Conservation (phyloP, 2,113 vertebrate genomes). For the Dasyprocta punctata region DNA sequence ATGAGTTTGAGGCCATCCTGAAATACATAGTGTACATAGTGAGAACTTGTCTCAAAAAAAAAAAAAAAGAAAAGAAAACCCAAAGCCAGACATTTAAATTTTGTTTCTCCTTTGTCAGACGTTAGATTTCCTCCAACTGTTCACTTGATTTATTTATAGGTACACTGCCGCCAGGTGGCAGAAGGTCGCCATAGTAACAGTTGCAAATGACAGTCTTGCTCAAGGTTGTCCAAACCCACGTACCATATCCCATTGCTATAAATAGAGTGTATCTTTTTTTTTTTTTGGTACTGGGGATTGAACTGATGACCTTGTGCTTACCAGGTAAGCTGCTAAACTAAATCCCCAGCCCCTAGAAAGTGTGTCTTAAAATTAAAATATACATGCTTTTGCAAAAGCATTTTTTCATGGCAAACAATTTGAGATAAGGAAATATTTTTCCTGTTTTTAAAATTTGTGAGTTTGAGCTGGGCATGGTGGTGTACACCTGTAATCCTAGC, state of each 20-base stretch:
- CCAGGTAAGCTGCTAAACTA: no score
- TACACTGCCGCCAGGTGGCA: conserved; percentile 58
- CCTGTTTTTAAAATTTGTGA: neutral
- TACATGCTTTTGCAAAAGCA: neutral
- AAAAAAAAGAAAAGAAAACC: neutral
- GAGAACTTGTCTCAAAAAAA: neutral
- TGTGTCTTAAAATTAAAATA: conserved; percentile 40
- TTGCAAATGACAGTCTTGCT: conserved; percentile 14
- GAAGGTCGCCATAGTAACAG: conserved; percentile 33
- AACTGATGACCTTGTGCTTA: no score
- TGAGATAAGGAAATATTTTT: neutral
- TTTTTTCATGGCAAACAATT: conserved; percentile 4
- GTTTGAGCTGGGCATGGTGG: neutral
- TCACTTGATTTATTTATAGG: conserved; percentile 7
- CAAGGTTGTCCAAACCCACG: neutral
- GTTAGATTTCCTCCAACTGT: neutral
- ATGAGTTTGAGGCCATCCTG: neutral
- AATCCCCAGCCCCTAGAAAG: no score
- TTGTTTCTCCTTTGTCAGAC: conserved; percentile 2
- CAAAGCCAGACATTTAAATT: neutral
- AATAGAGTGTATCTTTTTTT: no score
- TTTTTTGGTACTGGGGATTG: no score
- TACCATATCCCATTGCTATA: neutral
- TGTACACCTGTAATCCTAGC: neutral
- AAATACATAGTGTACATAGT: neutral